A percentile compares a stretch with the other conserved stretches of the same genome.
Conservation (phyloP, 2,888 invertebrate genomes). For the Thecocarcelia acutangulata region DNA sequence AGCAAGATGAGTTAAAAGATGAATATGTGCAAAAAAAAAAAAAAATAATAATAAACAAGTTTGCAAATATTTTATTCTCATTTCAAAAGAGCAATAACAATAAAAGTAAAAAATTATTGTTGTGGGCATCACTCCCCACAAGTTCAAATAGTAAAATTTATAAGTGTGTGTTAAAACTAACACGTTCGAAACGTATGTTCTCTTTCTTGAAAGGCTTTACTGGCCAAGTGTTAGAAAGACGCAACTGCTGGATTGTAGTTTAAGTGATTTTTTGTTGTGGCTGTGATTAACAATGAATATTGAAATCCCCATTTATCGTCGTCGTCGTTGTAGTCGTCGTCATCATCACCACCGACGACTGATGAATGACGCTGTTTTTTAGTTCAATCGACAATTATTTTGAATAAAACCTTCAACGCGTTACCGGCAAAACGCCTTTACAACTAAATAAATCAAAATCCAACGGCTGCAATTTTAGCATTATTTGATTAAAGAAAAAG, state of each 20-base stretch:
- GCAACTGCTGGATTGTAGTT: constrained; percentile 51
- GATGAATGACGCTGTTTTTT: constrained; percentile 54
- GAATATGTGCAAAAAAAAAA: constrained; percentile 19
- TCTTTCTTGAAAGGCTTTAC: constrained; percentile 51
- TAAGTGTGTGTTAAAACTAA: not conserved
- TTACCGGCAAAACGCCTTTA: constrained; percentile 59
- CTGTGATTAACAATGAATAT: constrained; percentile 52
- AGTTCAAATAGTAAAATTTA: not conserved
- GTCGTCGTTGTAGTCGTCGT: constrained; percentile 42
- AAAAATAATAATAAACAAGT: constrained; percentile 26
- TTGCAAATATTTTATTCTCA: constrained; percentile 29
- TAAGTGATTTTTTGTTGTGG: constrained; percentile 24
- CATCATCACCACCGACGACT: constrained; percentile 51
- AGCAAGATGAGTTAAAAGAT: constrained; percentile 42
- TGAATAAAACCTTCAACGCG: constrained; percentile 64
- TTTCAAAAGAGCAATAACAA: constrained; percentile 29
- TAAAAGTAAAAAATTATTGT: constrained; percentile 3
- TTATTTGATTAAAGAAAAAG: not conserved
- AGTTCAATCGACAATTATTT: constrained; percentile 56
- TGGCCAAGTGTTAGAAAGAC: constrained; percentile 58
- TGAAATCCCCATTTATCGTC: constrained; percentile 54
- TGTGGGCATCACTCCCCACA: constrained; percentile 50
- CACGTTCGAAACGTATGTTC: constrained; percentile 1
- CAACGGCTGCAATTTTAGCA: not conserved
- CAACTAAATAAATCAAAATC: constrained; percentile 24